These are phyloP conservation scores for Ceratosolen solmsi DNA, from an alignment of 1,140 invertebrate genomes.

Conservation along the genomic window DNA sequence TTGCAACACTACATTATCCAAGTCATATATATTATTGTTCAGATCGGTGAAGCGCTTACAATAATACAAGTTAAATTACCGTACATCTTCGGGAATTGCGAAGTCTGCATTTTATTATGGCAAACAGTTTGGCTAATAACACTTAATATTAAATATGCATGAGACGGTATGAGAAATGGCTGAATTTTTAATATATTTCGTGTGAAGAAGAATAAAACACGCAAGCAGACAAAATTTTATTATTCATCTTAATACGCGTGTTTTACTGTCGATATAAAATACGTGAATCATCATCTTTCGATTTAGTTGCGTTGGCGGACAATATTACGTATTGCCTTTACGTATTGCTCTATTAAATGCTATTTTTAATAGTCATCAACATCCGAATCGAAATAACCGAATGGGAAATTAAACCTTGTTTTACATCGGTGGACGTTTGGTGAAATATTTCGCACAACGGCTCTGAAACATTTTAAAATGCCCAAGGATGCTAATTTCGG, in stretches of 20 bases:
- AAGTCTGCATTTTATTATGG: neutral
- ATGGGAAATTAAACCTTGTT: neutral
- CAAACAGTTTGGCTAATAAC: neutral
- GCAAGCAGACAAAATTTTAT: neutral
- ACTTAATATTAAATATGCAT: constrained; percentile 17
- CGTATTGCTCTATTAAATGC: neutral
- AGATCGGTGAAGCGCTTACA: neutral
- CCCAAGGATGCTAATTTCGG: neutral
- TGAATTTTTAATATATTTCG: neutral
- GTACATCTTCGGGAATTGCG: neutral
- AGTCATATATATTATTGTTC: neutral
- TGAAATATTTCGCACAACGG: neutral
- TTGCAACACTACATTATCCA: neutral
- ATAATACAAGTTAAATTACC: neutral
- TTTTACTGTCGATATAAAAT: constrained; percentile 15
- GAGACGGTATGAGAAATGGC: neutral
- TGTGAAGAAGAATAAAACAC: constrained; percentile 31
- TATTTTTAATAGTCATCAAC: neutral
- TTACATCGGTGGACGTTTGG: neutral
- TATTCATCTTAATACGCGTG: constrained; percentile 9
- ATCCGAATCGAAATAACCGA: neutral
- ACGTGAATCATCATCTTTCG: neutral
- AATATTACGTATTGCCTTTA: neutral
- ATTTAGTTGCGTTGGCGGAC: neutral
- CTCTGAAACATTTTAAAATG: neutral